Conservation (phyloP, 2,797 vertebrate genomes). For the Helarctos malayanus region DNA sequence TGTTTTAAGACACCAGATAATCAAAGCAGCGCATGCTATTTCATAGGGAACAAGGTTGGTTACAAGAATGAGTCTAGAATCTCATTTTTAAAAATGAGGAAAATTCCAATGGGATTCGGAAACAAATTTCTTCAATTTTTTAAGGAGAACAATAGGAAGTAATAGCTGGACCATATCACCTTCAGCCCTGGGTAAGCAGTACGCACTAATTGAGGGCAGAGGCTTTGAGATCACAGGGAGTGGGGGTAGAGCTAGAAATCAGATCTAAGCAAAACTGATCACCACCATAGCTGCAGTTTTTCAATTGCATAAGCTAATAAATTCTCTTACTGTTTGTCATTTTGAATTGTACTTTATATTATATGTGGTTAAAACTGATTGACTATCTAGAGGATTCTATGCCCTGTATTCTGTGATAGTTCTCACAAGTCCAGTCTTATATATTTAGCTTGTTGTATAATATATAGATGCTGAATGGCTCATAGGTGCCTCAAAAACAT, state of each 20-base stretch:
- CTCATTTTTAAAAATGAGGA: neutral
- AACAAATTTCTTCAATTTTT: neutral
- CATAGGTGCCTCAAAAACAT: neutral
- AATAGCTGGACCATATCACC: neutral
- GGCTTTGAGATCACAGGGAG: neutral
- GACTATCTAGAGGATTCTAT: neutral
- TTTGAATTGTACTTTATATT: neutral
- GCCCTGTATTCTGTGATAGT: neutral
- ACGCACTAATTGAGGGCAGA: neutral
- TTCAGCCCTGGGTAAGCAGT: neutral
- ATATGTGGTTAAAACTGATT: neutral
- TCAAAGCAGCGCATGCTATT: neutral
- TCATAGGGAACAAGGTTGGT: neutral
- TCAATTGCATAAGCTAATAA: neutral
- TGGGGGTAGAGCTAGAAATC: neutral
- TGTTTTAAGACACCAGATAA: neutral
- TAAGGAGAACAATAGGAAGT: neutral
- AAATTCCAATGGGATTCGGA: neutral
- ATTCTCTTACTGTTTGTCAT: neutral
- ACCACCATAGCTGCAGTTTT: neutral
- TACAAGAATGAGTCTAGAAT: neutral
- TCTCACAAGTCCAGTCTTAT: neutral
- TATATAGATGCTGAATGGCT: neutral
- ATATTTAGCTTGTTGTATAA: neutral
- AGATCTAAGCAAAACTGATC: neutral